These are phyloP conservation scores for Zophobas atratus DNA, from an alignment of 1,140 invertebrate genomes.

Conservation along the genomic window DNA sequence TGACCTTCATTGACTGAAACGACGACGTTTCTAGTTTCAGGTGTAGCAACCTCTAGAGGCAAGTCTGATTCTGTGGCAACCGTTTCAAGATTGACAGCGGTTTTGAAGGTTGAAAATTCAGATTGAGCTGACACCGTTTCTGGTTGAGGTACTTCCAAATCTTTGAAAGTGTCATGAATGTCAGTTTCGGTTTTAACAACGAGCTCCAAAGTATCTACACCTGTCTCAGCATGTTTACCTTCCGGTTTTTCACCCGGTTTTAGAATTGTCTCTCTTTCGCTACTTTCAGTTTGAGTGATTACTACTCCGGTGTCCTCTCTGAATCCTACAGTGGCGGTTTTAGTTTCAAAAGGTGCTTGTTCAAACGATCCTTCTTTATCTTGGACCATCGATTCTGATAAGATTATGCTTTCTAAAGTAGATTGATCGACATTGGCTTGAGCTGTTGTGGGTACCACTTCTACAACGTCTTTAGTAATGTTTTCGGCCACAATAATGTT, in stretches of 20 bases:
- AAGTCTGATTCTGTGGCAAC: constrained; percentile 60
- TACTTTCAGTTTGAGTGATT: constrained; percentile 53
- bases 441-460: constrained; percentile 51
- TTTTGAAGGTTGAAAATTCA: constrained; percentile 68
- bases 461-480: constrained; percentile 60
- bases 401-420: constrained; percentile 63
- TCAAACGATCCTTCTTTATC: constrained; percentile 65
- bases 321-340: constrained; percentile 60
- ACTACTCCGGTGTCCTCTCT: constrained; percentile 59
- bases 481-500: constrained; percentile 64
- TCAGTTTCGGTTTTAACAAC: constrained; percentile 68
- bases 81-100: constrained; percentile 68
- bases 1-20: constrained; percentile 73
- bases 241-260: constrained; percentile 35
- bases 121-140: constrained; percentile 66
- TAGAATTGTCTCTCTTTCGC: constrained; percentile 27
- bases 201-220: constrained; percentile 67
- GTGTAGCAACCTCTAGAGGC: constrained; percentile 66
- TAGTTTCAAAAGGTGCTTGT: constrained; percentile 53
- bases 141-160: constrained; percentile 73
- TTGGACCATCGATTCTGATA: constrained; percentile 60
- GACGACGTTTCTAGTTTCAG: constrained; percentile 69
- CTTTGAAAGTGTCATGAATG: constrained; percentile 69
- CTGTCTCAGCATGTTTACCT: constrained; percentile 63
- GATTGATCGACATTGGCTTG: constrained; percentile 65